Evolutionary conservation across 2,888 invertebrate genomes (phyloP).

Genomic region (Caradrina clavipalpis): DNA sequence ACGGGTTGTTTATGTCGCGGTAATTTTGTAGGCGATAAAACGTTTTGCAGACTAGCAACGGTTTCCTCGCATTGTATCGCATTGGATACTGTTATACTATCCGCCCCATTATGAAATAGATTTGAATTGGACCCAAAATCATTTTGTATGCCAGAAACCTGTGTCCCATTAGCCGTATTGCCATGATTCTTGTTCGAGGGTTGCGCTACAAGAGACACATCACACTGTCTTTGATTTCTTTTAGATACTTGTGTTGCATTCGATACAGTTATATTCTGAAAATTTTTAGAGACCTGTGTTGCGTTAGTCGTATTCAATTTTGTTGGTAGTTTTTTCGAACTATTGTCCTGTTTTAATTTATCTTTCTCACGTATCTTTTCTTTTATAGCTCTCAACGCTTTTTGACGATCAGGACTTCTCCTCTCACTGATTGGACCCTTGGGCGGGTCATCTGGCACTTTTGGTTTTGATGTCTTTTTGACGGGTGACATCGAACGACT

Average conservation of each 20-base stretch:
- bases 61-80: constrained; percentile 9
- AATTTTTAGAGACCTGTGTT: constrained; percentile 32
- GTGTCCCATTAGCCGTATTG: constrained; percentile 17
- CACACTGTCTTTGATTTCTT: constrained; percentile 22
- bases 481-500: constrained; percentile 54
- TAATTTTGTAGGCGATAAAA: background rate
- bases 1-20: background rate
- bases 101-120: constrained; percentile 18
- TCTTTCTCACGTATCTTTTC: constrained; percentile 56
- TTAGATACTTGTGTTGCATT: constrained; percentile 42
- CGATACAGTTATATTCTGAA: constrained; percentile 27
- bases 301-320: constrained; percentile 19
- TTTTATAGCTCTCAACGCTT: constrained; percentile 45
- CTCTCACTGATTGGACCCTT: constrained; percentile 28
- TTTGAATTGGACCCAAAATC: constrained; percentile 16
- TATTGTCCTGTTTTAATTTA: constrained; percentile 32
- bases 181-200: constrained; percentile 10
- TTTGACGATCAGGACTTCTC: constrained; percentile 46
- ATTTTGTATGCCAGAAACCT: constrained; percentile 5
- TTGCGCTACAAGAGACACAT: constrained; percentile 37
- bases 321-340: constrained; percentile 4
- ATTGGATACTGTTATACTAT: background rate
- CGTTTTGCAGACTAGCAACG: background rate
- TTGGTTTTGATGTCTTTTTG: constrained; percentile 41
- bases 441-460: constrained; percentile 40